Conservation (phyloP, 1,140 invertebrate species). For the Galleria mellonella region DNA sequence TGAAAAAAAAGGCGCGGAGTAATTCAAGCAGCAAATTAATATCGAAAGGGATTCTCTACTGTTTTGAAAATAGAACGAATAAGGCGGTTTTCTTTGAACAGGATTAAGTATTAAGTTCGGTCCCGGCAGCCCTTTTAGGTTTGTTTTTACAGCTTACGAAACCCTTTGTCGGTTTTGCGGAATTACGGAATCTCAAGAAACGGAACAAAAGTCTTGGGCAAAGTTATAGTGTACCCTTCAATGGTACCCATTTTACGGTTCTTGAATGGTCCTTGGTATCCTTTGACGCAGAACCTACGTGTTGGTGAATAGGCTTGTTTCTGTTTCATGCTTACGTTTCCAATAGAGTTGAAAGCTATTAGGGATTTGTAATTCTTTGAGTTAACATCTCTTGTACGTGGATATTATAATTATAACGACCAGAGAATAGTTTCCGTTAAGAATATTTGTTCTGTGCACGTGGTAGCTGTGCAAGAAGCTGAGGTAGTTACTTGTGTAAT, state of each 20-base stretch:
- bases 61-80: constrained; percentile 63
- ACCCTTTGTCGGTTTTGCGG: constrained; percentile 60
- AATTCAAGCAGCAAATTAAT: constrained; percentile 64
- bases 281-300: constrained; percentile 56
- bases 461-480: too few species aligned
- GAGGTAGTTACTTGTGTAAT: too few species aligned
- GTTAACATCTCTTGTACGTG: too few species aligned
- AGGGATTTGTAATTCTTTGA: neutral
- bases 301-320: constrained; percentile 51
- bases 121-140: constrained; percentile 38
- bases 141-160: constrained; percentile 70
- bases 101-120: constrained; percentile 63
- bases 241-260: constrained; percentile 46
- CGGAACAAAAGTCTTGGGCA: constrained; percentile 28
- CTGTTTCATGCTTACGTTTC: constrained; percentile 52
- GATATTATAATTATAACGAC: too few species aligned
- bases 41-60: constrained; percentile 67
- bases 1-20: constrained; percentile 34
- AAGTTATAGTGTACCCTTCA: constrained; percentile 27
- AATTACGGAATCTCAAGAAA: constrained; percentile 28
- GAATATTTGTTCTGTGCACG: too few species aligned
- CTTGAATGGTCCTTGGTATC: constrained; percentile 47
- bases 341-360: constrained; percentile 31
- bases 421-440: too few species aligned
- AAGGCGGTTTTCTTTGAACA: constrained; percentile 49